Conservation (phyloP, 2,888 invertebrate species). For the Scelioninae gen. 1 region DNA sequence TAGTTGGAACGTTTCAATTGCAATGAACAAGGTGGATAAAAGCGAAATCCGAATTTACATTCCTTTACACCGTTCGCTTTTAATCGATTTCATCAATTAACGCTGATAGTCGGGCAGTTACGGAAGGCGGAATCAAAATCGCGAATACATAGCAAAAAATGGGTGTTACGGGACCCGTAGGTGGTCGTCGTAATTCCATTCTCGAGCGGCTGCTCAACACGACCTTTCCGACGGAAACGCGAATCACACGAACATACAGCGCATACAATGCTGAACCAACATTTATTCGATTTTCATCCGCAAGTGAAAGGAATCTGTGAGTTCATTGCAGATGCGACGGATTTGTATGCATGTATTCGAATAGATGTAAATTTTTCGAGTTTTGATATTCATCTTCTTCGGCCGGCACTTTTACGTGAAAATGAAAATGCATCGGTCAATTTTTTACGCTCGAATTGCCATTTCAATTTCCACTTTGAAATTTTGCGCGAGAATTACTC, state of each 20-base stretch:
- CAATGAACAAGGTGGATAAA: neutral
- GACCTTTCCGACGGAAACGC: conserved; percentile 92
- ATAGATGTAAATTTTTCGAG: conserved; percentile 36
- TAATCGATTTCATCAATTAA: conserved; percentile 18
- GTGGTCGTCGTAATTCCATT: conserved; percentile 92
- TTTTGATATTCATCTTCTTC: conserved; percentile 53
- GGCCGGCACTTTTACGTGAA: neutral
- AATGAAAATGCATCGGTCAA: conserved; percentile 3
- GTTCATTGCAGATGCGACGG: conserved; percentile 61
- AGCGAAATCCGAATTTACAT: neutral
- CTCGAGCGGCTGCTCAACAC: conserved; percentile 91
- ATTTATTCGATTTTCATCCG: conserved; percentile 90
- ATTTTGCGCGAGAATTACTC: neutral
- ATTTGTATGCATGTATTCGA: conserved; percentile 56
- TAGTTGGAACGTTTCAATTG: too few relatives aligned
- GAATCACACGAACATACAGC: conserved; percentile 92
- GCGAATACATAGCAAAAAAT: conserved; percentile 91
- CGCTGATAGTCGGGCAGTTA: conserved; percentile 85
- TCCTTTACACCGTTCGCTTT: neutral
- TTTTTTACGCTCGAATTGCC: too few relatives aligned
- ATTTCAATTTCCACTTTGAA: too few relatives aligned
- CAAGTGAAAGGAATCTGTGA: conserved; percentile 90
- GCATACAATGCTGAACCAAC: conserved; percentile 93
- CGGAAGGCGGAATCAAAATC: conserved; percentile 91
- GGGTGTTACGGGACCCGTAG: conserved; percentile 94